Conservation (phyloP, 2,797 vertebrate genomes). For the Fratercula arctica region DNA sequence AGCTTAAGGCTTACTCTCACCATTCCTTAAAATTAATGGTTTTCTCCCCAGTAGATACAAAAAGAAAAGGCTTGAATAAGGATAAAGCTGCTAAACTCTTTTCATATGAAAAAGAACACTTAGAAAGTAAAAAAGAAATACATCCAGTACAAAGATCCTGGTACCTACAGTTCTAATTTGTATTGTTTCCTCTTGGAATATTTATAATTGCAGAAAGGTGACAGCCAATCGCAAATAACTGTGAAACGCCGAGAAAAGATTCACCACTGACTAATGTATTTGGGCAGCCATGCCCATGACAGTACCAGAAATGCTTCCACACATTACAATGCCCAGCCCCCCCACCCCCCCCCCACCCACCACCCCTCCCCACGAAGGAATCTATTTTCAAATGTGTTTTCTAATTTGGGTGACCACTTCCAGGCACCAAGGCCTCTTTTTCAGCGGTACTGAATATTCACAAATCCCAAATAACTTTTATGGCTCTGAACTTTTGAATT, state of each 20-base stretch:
- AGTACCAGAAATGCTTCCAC: not conserved
- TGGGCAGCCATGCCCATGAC: not conserved
- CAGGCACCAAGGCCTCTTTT: not conserved
- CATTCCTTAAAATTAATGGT: conserved; percentile 69
- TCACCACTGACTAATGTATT: not conserved
- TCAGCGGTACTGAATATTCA: not conserved
- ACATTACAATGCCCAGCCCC: not conserved
- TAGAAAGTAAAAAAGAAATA: conserved; percentile 63
- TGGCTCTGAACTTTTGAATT: not conserved
- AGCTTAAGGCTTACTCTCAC: conserved; percentile 64
- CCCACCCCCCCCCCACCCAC: too few species aligned
- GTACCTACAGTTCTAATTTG: conserved; percentile 53
- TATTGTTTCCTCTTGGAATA: conserved; percentile 43
- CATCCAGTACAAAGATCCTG: conserved; percentile 39
- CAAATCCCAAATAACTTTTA: not conserved
- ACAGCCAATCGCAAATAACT: not conserved
- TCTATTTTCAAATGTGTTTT: not conserved
- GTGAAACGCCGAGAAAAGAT: not conserved
- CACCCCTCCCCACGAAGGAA: not conserved
- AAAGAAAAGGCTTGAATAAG: conserved; percentile 65
- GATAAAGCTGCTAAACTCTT: conserved; percentile 66
- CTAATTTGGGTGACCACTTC: not conserved
- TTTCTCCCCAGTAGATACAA: conserved; percentile 64
- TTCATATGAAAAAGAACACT: conserved; percentile 70
- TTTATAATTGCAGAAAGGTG: conserved; percentile 36